Conservation (phyloP, 2,113 vertebrate species). For the Sapayoa aenigma region DNA sequence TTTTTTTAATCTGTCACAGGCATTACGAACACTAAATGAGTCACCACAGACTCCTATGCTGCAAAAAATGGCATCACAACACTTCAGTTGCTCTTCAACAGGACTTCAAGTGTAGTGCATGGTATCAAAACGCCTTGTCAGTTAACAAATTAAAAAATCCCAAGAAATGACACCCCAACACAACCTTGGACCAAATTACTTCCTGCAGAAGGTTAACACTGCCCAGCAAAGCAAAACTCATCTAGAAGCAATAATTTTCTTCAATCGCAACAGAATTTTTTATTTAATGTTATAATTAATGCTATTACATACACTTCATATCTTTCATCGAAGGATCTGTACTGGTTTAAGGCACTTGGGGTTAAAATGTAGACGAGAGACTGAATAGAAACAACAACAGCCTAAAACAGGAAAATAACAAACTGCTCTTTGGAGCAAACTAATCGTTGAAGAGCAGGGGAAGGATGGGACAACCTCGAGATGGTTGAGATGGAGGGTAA, state of each 20-base stretch:
- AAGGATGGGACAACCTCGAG: too few species aligned
- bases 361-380: too few species aligned
- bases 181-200: neutral
- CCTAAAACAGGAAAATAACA: too few species aligned
- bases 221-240: neutral
- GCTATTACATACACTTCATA: neutral
- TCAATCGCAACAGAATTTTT: neutral
- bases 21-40: slow-evolving; percentile 47
- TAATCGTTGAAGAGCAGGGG: too few species aligned
- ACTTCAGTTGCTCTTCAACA: slow-evolving; percentile 43
- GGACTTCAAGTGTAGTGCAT: slow-evolving; percentile 31
- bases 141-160: slow-evolving; percentile 17
- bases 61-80: slow-evolving; percentile 38
- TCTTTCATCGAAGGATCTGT: neutral
- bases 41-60: slow-evolving; percentile 19
- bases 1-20: slow-evolving; percentile 52
- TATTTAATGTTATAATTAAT: neutral
- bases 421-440: too few species aligned
- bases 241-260: neutral
- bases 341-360: too few species aligned
- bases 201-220: neutral
- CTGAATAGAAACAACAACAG: too few species aligned
- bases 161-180: slow-evolving; percentile 10
- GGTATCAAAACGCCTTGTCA: slow-evolving; percentile 29
- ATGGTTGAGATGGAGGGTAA: too few species aligned